Evolutionary conservation across 2,888 invertebrate genomes (phyloP).

Genomic region (Cheilosia impressa): DNA sequence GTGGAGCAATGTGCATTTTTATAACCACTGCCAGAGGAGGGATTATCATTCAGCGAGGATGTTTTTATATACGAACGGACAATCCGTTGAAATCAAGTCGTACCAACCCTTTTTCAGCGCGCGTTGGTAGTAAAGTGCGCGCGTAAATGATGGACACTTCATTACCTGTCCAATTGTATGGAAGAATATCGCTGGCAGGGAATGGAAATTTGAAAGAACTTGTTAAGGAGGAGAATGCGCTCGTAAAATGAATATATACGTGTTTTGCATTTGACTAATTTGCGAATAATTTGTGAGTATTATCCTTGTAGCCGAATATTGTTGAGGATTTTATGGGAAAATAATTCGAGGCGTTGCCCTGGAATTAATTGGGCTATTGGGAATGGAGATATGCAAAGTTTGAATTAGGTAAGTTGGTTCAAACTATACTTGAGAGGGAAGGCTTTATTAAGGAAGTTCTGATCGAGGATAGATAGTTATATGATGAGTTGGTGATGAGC

Average conservation of each 20-base stretch:
- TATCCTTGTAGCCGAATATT: slow-evolving; percentile 27
- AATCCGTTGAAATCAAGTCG: slow-evolving; percentile 34
- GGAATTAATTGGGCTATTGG: slow-evolving; percentile 6
- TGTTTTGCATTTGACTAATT: slow-evolving; percentile 41
- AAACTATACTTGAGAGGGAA: too few relatives aligned
- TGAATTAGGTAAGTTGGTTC: too few relatives aligned
- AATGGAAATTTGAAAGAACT: slow-evolving; percentile 7
- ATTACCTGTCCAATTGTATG: slow-evolving; percentile 57
- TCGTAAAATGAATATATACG: slow-evolving; percentile 12
- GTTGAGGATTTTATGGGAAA: slow-evolving; percentile 10
- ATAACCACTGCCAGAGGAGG: slow-evolving; percentile 5
- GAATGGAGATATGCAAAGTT: not conserved
- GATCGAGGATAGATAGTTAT: too few relatives aligned
- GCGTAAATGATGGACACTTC: slow-evolving; percentile 57
- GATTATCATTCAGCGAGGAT: slow-evolving; percentile 3
- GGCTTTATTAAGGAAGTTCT: too few relatives aligned
- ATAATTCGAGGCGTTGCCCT: not conserved
- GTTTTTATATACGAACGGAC: slow-evolving; percentile 9
- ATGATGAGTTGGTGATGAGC: too few relatives aligned
- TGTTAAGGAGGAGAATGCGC: not conserved
- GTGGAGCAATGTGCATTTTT: slow-evolving; percentile 39
- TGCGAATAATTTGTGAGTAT: slow-evolving; percentile 45
- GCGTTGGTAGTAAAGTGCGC: slow-evolving; percentile 25
- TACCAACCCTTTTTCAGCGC: slow-evolving; percentile 20
- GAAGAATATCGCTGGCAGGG: slow-evolving; percentile 22